These are phyloP conservation scores for Craseonycteris thonglongyai DNA, from an alignment of 2,113 vertebrate species.

Conservation along the genomic window DNA sequence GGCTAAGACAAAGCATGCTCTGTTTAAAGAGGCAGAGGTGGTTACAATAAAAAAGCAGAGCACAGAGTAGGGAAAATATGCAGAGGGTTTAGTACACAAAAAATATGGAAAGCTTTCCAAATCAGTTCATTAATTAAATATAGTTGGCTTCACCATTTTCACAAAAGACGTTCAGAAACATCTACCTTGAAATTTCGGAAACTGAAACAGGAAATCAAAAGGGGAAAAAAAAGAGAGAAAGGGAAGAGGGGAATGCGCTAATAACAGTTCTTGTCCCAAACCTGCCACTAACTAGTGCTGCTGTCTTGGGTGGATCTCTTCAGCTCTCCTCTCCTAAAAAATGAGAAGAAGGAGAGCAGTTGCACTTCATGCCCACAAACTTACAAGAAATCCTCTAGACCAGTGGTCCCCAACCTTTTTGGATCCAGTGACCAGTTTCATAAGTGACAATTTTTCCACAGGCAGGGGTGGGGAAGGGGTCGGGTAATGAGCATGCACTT, in stretches of 20 bases:
- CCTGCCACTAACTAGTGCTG: not conserved
- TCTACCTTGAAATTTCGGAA: conserved; percentile 12
- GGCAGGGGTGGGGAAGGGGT: too few relatives aligned
- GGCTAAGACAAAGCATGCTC: not conserved
- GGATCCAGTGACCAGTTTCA: too few relatives aligned
- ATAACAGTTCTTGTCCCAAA: not conserved
- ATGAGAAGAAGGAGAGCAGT: not conserved
- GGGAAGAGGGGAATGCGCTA: not conserved
- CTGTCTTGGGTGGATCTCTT: not conserved
- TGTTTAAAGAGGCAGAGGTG: not conserved
- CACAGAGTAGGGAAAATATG: not conserved
- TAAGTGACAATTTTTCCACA: too few relatives aligned
- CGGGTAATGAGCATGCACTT: too few relatives aligned
- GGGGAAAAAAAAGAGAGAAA: not conserved
- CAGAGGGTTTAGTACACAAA: not conserved
- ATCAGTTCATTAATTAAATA: not conserved
- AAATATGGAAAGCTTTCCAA: not conserved
- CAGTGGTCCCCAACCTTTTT: too few relatives aligned
- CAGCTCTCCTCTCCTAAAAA: not conserved
- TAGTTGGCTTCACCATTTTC: not conserved
- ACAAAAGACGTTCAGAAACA: not conserved
- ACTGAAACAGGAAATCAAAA: not conserved
- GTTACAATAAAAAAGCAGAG: not conserved
- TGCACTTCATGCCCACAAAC: not conserved
- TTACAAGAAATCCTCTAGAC: not conserved